These are phyloP conservation scores for Drosophila picticornis DNA, from an alignment of 2,888 invertebrate genomes.

Conservation along the genomic window DNA sequence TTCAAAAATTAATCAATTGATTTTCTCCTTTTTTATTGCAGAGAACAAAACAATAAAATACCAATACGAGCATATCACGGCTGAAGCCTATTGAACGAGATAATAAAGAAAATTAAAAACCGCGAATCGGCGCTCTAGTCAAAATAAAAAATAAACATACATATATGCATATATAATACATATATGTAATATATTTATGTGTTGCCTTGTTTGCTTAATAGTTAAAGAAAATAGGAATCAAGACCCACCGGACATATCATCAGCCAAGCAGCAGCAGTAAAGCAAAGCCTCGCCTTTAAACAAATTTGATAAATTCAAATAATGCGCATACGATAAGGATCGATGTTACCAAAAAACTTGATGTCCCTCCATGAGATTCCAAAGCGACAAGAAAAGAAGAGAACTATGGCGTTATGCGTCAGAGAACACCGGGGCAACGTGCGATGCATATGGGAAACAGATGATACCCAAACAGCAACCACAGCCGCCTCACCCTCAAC, in stretches of 20 bases:
- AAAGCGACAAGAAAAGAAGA: constrained; percentile 84
- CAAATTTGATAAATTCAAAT: constrained; percentile 82
- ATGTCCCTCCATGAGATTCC: constrained; percentile 86
- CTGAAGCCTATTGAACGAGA: constrained; percentile 22
- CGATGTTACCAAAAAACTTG: constrained; percentile 86
- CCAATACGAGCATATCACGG: constrained; percentile 65
- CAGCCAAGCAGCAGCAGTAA: constrained; percentile 7
- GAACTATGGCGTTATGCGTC: constrained; percentile 85
- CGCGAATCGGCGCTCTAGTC: constrained; percentile 41
- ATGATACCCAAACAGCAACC: constrained; percentile 80
- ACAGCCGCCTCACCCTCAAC: constrained; percentile 83
- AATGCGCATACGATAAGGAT: constrained; percentile 85
- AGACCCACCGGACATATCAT: constrained; percentile 43
- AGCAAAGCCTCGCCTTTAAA: constrained; percentile 52
- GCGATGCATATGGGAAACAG: constrained; percentile 69
- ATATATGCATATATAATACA: constrained; percentile 6
- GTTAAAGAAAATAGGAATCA: not conserved
- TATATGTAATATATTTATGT: not conserved
- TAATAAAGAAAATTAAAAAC: constrained; percentile 33
- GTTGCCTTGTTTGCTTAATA: not conserved
- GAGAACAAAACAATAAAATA: constrained; percentile 43
- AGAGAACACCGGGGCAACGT: constrained; percentile 79
- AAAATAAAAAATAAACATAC: constrained; percentile 25
- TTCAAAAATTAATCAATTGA: constrained; percentile 2
- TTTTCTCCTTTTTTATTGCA: constrained; percentile 53